These are phyloP conservation scores for Crenuchus spilurus DNA, from an alignment of 2,797 vertebrate genomes.

Conservation along the genomic window DNA sequence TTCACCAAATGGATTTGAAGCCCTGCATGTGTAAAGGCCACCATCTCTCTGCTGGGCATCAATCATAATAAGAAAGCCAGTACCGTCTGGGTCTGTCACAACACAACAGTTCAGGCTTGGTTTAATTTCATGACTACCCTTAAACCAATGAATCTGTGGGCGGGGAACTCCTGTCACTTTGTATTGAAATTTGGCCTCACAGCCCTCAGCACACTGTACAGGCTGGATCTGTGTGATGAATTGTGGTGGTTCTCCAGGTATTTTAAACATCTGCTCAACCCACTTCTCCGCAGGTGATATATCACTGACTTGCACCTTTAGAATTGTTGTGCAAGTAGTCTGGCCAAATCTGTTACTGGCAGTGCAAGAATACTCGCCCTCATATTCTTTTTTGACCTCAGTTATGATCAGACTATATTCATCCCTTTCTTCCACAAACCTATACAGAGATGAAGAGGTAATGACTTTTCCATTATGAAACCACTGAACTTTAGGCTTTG, in stretches of 20 bases:
- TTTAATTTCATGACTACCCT: slow-evolving; percentile 76
- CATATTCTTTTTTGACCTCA: slow-evolving; percentile 77
- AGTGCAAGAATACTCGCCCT: slow-evolving; percentile 86
- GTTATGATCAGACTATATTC: slow-evolving; percentile 86
- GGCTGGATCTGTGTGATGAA: slow-evolving; percentile 79
- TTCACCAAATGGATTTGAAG: slow-evolving; percentile 81
- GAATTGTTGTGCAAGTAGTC: slow-evolving; percentile 79
- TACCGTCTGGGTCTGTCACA: slow-evolving; percentile 78
- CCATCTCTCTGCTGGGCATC: slow-evolving; percentile 77
- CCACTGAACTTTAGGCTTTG: slow-evolving; percentile 88
- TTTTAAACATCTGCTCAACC: slow-evolving; percentile 80
- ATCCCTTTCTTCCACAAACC: slow-evolving; percentile 82
- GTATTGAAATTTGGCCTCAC: slow-evolving; percentile 81
- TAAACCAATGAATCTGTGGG: slow-evolving; percentile 86
- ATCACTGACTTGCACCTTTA: slow-evolving; percentile 78
- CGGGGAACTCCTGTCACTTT: slow-evolving; percentile 75
- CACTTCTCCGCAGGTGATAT: slow-evolving; percentile 73
- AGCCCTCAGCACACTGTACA: slow-evolving; percentile 74
- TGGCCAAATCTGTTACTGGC: slow-evolving; percentile 85
- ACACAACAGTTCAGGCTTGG: slow-evolving; percentile 71
- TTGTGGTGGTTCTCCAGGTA: slow-evolving; percentile 75
- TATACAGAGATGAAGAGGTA: slow-evolving; percentile 75
- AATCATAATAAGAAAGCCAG: slow-evolving; percentile 79
- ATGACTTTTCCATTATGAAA: slow-evolving; percentile 82
- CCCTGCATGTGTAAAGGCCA: slow-evolving; percentile 84